Evolutionary conservation across 2,797 vertebrate species (phyloP).

Genomic region (Enteromius unitaeniatus): DNA sequence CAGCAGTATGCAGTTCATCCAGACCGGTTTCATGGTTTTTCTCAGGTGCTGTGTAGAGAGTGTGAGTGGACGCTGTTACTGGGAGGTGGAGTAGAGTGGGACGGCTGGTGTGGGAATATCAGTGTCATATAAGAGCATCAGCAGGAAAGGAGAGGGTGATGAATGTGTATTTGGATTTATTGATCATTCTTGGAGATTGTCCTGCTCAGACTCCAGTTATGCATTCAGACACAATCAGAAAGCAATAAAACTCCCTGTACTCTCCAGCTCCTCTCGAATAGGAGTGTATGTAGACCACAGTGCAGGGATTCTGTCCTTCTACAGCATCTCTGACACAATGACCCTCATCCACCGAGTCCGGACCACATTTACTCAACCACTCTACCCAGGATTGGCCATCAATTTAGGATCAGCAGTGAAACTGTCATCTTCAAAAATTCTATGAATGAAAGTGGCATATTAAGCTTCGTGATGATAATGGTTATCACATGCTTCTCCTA

Average conservation of each 20-base stretch:
- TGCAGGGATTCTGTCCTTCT: background rate
- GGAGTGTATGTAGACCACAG: conserved; percentile 14
- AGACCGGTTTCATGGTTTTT: conserved; percentile 23
- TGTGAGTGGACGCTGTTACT: conserved; percentile 28
- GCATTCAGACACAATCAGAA: conserved; percentile 26
- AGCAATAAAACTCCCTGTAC: background rate
- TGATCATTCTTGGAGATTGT: conserved; percentile 31
- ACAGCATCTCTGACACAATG: background rate
- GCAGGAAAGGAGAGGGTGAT: conserved; percentile 2
- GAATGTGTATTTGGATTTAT: conserved; percentile 32
- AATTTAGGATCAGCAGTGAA: background rate
- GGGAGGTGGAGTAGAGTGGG: conserved; percentile 45
- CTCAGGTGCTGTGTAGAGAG: conserved; percentile 42
- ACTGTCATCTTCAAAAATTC: background rate
- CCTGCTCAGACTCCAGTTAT: background rate
- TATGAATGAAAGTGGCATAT: background rate
- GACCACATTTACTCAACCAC: background rate
- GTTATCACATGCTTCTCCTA: no score
- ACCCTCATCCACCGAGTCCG: background rate
- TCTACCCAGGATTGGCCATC: background rate
- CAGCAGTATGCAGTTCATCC: background rate
- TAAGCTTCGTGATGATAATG: no score
- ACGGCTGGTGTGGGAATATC: conserved; percentile 1
- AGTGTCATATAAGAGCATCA: conserved; percentile 34
- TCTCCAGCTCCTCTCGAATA: background rate